These are phyloP conservation scores for Phaonia tiefii DNA, from an alignment of 2,888 invertebrate species.

Conservation along the genomic window DNA sequence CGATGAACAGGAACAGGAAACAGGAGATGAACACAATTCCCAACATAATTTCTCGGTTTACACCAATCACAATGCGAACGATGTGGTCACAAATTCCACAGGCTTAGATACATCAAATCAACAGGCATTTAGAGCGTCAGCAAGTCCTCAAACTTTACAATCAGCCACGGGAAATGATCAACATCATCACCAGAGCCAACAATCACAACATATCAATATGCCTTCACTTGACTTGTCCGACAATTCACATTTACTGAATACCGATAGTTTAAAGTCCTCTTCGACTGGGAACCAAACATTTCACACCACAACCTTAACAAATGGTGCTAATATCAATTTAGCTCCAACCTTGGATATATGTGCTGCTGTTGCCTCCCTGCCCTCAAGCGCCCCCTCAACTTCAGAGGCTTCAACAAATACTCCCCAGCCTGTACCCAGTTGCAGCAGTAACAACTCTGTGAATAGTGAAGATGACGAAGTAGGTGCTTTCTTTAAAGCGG, in stretches of 20 bases:
- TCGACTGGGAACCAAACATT: slow-evolving; percentile 41
- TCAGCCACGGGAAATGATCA: slow-evolving; percentile 49
- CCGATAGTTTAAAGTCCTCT: slow-evolving; percentile 25
- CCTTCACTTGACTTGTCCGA: slow-evolving; percentile 63
- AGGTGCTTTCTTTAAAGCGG: slow-evolving; percentile 77
- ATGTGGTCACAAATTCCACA: slow-evolving; percentile 43
- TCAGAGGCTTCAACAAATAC: slow-evolving; percentile 62
- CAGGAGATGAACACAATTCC: slow-evolving; percentile 65
- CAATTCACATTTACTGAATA: slow-evolving; percentile 38
- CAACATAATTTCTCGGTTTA: slow-evolving; percentile 68
- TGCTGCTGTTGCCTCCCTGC: slow-evolving; percentile 8
- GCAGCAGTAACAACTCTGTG: slow-evolving; percentile 16
- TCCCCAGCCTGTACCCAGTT: slow-evolving; percentile 41
- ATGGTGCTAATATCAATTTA: slow-evolving; percentile 34
- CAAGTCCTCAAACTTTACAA: slow-evolving; percentile 14
- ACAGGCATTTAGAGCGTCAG: slow-evolving; percentile 43
- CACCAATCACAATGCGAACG: slow-evolving; percentile 59
- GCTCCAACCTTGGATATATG: slow-evolving; percentile 49
- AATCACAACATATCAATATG: slow-evolving; percentile 62
- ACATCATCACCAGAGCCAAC: slow-evolving; percentile 57
- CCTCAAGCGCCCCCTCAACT: slow-evolving; percentile 23
- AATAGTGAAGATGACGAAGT: slow-evolving; percentile 77
- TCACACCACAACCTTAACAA: slow-evolving; percentile 32
- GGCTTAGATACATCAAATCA: slow-evolving; percentile 31
- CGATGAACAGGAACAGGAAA: slow-evolving; percentile 60